phyloP scores from a whole-genome alignment of 2,888 invertebrate species.

The Ophion obscuratus region DNA sequence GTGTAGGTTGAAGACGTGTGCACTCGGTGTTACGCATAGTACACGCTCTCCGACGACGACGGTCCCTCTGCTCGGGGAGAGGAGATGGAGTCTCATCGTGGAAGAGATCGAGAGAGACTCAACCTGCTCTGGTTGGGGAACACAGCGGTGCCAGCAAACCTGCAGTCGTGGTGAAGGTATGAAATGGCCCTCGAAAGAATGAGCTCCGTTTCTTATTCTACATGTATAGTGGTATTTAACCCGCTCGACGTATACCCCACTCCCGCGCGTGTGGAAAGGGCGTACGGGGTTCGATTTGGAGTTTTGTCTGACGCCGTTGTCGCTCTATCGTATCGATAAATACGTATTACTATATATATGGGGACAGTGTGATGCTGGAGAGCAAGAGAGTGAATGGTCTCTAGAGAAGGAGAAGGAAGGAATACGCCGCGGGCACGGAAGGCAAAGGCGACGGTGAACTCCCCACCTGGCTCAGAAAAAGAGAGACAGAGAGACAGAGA shows the following conservation, averaged over 20 bases:
- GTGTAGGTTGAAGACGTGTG: constrained; percentile 50
- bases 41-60: constrained; percentile 30
- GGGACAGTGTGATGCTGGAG: constrained; percentile 1
- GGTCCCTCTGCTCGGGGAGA: constrained; percentile 22
- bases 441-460: constrained; percentile 62
- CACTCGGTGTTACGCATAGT: background rate
- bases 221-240: background rate
- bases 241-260: background rate
- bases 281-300: background rate
- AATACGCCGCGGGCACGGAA: constrained; percentile 69
- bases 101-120: constrained; percentile 13
- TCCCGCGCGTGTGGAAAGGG: constrained; percentile 11
- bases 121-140: constrained; percentile 55
- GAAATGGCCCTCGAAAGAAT: constrained; percentile 65
- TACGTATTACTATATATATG: background rate
- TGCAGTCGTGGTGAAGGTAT: constrained; percentile 55
- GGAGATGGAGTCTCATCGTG: constrained; percentile 8
- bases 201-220: constrained; percentile 38
- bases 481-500: constrained; percentile 38
- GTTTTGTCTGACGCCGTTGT: constrained; percentile 7
- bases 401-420: constrained; percentile 12
- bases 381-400: constrained; percentile 22
- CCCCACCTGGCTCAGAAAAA: constrained; percentile 68
- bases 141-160: constrained; percentile 51
- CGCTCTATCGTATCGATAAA: background rate